A percentile compares a stretch with the other conserved stretches of the same genome.
Evolutionary conservation across 2,113 vertebrate genomes (phyloP).

Genomic region (Tragelaphus strepsiceros): DNA sequence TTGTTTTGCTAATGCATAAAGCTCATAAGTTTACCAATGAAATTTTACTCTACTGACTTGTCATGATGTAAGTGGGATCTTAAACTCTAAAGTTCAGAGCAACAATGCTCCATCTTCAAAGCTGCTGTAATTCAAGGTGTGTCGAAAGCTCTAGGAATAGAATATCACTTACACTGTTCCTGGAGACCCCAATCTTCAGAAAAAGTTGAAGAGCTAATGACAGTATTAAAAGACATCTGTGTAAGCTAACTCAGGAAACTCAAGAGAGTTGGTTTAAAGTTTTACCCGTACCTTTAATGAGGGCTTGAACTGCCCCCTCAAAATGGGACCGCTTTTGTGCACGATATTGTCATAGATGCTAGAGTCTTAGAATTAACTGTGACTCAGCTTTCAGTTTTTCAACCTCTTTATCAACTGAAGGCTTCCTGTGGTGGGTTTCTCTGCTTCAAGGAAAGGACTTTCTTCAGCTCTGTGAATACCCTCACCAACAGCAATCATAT

Average conservation of each 20-base stretch:
- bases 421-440: neutral
- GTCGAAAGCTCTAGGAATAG: neutral
- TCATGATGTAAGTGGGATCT: neutral
- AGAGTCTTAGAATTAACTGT: neutral
- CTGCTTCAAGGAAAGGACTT: neutral
- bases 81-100: neutral
- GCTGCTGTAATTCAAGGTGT: neutral
- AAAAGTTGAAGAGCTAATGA: neutral
- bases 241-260: neutral
- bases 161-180: neutral
- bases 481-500: neutral
- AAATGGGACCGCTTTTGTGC: neutral
- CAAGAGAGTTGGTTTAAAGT: neutral
- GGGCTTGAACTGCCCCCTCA: fast-evolving
- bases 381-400: neutral
- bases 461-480: neutral
- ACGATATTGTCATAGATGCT: neutral
- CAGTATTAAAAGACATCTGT: neutral
- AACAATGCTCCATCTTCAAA: neutral
- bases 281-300: neutral
- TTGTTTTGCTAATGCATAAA: neutral
- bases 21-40: neutral
- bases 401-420: neutral
- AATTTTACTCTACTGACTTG: neutral
- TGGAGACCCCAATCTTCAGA: neutral